These are phyloP conservation scores for Neodontobutis hainanensis DNA, from an alignment of 2,113 vertebrate genomes.

Conservation along the genomic window DNA sequence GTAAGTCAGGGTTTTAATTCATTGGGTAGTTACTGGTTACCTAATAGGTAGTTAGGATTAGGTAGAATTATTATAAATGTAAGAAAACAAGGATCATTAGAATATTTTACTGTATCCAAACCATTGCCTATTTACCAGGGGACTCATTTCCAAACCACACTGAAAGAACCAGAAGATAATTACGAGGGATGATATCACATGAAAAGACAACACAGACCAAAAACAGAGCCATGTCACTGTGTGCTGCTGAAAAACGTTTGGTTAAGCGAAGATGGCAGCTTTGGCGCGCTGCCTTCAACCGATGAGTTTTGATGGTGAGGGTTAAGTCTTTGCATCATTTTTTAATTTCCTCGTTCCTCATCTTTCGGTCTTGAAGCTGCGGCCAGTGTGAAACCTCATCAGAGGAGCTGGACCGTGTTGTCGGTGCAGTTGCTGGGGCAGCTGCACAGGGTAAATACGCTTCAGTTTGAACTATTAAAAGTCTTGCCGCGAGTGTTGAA, in stretches of 20 bases:
- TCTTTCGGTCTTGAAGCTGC: conserved; percentile 44
- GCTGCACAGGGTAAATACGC: conserved; percentile 37
- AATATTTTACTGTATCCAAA: conserved; percentile 39
- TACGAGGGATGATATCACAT: conserved; percentile 58
- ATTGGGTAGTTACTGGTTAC: too few species aligned
- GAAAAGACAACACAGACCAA: conserved; percentile 58
- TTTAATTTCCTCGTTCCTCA: conserved; percentile 56
- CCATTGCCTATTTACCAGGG: conserved; percentile 40
- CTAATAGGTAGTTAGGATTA: background rate
- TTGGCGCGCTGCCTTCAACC: conserved; percentile 34
- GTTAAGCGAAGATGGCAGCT: conserved; percentile 44
- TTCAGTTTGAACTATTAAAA: conserved; percentile 32
- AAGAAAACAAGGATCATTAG: conserved; percentile 17
- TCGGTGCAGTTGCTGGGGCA: conserved; percentile 27
- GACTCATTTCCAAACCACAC: conserved; percentile 61
- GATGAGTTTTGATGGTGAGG: conserved; percentile 49
- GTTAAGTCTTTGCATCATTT: conserved; percentile 53
- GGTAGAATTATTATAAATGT: conserved; percentile 9
- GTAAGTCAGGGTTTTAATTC: too few species aligned
- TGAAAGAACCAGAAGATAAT: conserved; percentile 56
- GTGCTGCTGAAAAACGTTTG: conserved; percentile 46
- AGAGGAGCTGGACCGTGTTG: conserved; percentile 18
- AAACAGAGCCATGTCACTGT: conserved; percentile 40
- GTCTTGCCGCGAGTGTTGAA: conserved; percentile 7
- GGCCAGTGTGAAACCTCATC: conserved; percentile 51